Base-by-base conservation (phyloP, 2,113 vertebrate species). In the Rhinolophus ferrumequinum region DNA sequence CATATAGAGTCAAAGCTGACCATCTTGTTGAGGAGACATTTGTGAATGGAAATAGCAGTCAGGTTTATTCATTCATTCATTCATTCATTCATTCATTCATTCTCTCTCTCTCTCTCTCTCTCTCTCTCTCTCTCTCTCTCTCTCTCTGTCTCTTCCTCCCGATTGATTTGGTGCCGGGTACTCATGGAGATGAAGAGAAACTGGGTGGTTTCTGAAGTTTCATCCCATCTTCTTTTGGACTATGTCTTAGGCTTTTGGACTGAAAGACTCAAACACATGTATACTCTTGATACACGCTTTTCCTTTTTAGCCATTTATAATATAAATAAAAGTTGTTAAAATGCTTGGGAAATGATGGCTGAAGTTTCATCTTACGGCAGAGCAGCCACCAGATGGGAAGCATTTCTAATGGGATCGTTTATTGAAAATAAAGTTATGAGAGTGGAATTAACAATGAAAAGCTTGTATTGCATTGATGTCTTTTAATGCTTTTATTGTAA, bases 401-500 rank as follows among this genome's bases (percentile, higher is more conserved):
- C 38, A 93, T 93, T 87, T 89, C 50, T 88, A 82, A 52, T 95
- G 38, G 44, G 41, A 44, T 90, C 10, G 6, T 88, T 85, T 88
- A 76, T 88, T 94, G 67, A 96, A 90, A 83, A 44, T 77, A 22
- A 95, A 95, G 33, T 85, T 95, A 72, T 22, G 38, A 82, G 56
- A 82, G 79, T 67, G 52, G 56, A 56, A 47, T 93, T 80, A 92
- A 88, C 50, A 94, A 81, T 77, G 58, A 94, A 92, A 96, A 80
- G 47, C 28, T 79, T 80, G 16, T 73, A 67, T 92, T 88, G 33
- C 26, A 66, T 66, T 64, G 52, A 52, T 87, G 33, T 80, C 73
- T 89, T 97, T 97, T 82, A 96, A 41, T 86, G 82, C 58, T 70
- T 81, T 86, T 66, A 77, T 88, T 94, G 66, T 88, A 79, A 96